Evolutionary conservation across 1,140 invertebrate species (phyloP), one percentile per base, ranked within the genome.

Genomic region (Drosophila mojavensis): DNA sequence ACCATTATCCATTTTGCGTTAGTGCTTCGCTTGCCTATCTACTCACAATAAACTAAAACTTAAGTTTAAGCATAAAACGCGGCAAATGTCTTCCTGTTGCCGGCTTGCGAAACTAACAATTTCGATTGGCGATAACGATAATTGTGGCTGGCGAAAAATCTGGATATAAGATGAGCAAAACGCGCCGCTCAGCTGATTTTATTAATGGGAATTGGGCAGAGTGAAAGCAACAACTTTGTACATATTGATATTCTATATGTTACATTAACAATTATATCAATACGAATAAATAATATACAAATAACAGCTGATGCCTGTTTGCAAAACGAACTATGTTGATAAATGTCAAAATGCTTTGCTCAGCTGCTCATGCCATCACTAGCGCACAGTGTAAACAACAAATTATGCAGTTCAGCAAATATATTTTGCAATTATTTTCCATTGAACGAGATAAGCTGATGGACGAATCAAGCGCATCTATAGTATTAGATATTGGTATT

Each of bases 1-100:
- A 86, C 82, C 83, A 36, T 17, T 17, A 17, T 86, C 82, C 82
- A 86, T 86, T 73, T 88, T 45, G 10, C 20, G 50, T 41, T 11
- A 41, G 56, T 15, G 11, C 5, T 51, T 26, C 6, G 5, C 10
- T 7, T 59, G 11, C 9, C 5, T 26, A 36, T 43, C 2, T 2
- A 24, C 3, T 36, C 9, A 15, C 41, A 43, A 11, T 39, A 24
- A 59, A 71, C 9, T 20, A 17, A 24, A 30, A 39, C 15, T 24
- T 50, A 5, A 48, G 47, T 10, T 13, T 50, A 28, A 6, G 7
- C 11, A 63, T 39, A 84, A 84, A 85, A 88, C 79, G 76, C 84
- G 84, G 72, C 61, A 82, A 69, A 70, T 20, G 36, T 45, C 26
- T 20, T 3, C 26, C 17, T 45, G 26, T 51, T 61, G 66, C 66